Conservation (phyloP, 92 coral and sea anemone genomes). For the Pocillopora grandis region DNA sequence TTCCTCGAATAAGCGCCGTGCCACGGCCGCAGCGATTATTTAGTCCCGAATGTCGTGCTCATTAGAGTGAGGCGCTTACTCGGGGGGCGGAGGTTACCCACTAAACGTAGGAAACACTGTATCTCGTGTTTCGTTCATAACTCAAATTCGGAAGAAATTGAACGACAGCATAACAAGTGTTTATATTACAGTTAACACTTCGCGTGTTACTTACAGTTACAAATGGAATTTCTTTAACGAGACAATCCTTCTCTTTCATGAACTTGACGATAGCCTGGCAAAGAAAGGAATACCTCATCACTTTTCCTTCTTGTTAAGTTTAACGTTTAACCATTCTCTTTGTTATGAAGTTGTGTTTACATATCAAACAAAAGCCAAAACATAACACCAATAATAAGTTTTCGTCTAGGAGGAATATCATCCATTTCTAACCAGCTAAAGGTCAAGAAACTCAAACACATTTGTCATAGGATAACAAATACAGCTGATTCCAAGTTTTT, state of each 20-base stretch:
- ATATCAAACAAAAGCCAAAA: background rate
- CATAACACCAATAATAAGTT: too few species aligned
- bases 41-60: too few species aligned
- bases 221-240: conserved; percentile 1
- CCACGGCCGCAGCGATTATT: too few species aligned
- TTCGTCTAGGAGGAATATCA: too few species aligned
- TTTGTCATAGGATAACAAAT: too few species aligned
- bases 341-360: background rate
- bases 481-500: too few species aligned
- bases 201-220: conserved; percentile 10
- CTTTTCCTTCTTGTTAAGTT: background rate
- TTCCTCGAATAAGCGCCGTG: too few species aligned
- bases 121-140: background rate
- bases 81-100: too few species aligned
- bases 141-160: background rate
- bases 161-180: background rate
- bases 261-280: background rate
- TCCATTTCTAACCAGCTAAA: too few species aligned
- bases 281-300: background rate
- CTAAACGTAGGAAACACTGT: background rate
- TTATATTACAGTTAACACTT: background rate
- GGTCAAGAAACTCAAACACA: too few species aligned
- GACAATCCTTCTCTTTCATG: conserved; percentile 1
- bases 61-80: too few species aligned
- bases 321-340: background rate